A percentile compares a stretch with the other conserved stretches of the same genome.
Evolutionary conservation across 2,113 vertebrate genomes (phyloP).

Genomic region (Rana temporaria): DNA sequence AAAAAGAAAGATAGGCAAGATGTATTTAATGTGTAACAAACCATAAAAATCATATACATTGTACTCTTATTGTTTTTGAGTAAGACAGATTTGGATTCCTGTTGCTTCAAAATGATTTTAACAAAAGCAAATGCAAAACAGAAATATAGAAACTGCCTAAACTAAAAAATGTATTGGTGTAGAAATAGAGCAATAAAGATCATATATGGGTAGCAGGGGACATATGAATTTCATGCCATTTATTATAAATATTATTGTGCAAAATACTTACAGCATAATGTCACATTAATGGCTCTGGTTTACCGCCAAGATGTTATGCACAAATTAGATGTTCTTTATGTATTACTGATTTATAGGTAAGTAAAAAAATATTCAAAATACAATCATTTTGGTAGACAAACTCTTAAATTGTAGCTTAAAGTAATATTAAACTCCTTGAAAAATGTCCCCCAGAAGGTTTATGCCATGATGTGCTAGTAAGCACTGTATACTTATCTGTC

Average conservation of each 20-base stretch:
- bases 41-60: neutral
- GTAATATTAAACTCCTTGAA: too few relatives aligned
- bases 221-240: neutral
- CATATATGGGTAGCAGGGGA: neutral
- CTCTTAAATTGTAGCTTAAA: too few relatives aligned
- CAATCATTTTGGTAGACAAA: too few relatives aligned
- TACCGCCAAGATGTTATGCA: neutral
- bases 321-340: neutral
- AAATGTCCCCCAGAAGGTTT: too few relatives aligned
- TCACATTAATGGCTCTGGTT: neutral
- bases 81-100: neutral
- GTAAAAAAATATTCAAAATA: neutral
- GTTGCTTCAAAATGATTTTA: neutral
- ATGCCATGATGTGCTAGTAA: too few relatives aligned
- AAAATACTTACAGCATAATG: neutral
- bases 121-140: neutral
- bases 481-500: too few relatives aligned
- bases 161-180: neutral
- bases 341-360: neutral
- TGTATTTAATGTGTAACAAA: neutral
- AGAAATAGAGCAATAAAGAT: neutral
- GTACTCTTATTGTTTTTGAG: neutral
- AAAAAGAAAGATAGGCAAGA: conserved; percentile 7
- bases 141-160: neutral
- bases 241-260: neutral